phyloP scores from a whole-genome alignment of 2,888 invertebrate species.

The Drosophila tanythrix region DNA sequence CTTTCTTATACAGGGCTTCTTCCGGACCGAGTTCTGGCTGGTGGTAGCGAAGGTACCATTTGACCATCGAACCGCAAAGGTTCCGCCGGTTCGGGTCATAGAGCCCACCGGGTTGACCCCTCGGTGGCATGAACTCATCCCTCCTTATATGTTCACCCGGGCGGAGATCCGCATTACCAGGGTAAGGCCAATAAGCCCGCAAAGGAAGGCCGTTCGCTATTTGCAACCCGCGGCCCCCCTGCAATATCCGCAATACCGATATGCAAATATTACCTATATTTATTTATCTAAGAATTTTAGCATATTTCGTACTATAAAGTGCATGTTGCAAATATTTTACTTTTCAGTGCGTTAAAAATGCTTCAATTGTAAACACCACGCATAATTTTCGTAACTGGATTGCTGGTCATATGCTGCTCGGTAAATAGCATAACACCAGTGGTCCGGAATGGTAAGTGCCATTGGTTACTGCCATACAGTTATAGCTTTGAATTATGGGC shows the following conservation, averaged over 20 bases:
- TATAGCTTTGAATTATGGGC: background rate
- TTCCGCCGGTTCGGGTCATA: background rate
- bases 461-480: too few species aligned
- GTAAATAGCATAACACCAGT: conserved; percentile 1
- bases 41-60: background rate
- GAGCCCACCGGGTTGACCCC: background rate
- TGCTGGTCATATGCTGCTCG: background rate
- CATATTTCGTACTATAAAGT: too few species aligned
- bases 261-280: too few species aligned
- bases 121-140: background rate
- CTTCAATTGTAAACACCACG: too few species aligned
- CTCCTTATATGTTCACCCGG: background rate
- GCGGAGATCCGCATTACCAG: background rate
- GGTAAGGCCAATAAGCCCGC: background rate
- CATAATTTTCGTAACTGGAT: background rate
- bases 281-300: too few species aligned
- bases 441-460: background rate
- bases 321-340: too few species aligned
- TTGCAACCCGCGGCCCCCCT: too few species aligned
- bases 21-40: background rate
- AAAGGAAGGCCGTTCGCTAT: too few species aligned
- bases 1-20: too few species aligned
- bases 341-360: too few species aligned
- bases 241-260: too few species aligned
- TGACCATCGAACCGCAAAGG: background rate